These are phyloP conservation scores for Zelostemma sp. DNA, from an alignment of 1,140 invertebrate genomes.

Conservation along the genomic window DNA sequence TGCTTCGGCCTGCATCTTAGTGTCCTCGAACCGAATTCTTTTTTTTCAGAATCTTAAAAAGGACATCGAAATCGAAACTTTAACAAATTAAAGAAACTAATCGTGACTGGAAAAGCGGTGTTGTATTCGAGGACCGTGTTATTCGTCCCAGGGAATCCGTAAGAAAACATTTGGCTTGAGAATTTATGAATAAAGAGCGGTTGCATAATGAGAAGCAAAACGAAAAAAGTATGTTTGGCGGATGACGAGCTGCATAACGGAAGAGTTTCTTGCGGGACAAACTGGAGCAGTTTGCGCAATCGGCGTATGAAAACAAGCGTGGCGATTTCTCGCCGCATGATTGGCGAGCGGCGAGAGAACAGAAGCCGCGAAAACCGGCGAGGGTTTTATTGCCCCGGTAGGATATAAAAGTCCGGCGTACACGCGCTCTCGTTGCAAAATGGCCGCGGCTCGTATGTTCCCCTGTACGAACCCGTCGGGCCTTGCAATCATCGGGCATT, in stretches of 20 bases:
- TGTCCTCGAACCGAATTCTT: no score
- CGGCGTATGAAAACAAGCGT: conserved; percentile 17
- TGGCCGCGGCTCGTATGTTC: conserved; percentile 31
- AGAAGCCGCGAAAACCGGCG: conserved; percentile 52
- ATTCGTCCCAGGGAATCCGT: no score
- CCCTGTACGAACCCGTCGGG: no score
- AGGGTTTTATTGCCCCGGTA: conserved; percentile 53
- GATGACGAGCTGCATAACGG: conserved; percentile 12
- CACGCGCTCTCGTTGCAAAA: conserved; percentile 49
- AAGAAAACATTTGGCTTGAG: no score
- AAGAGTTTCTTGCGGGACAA: conserved; percentile 24
- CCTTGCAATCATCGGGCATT: no score
- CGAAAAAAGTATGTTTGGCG: not conserved
- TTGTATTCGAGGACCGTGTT: no score
- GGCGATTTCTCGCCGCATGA: conserved; percentile 13
- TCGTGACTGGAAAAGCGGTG: no score
- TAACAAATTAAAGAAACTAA: no score
- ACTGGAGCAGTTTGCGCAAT: conserved; percentile 30
- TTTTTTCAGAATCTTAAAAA: no score
- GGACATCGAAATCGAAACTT: no score
- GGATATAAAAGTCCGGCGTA: conserved; percentile 55
- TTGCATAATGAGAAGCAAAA: no score
- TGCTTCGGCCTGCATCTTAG: no score
- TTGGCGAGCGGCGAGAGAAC: conserved; percentile 43
- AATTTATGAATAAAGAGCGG: not conserved